Percentiles rank a stretch among this genome's conserved stretches.
Evolutionary conservation across 2,113 vertebrate species (phyloP).

Genomic region (Heliornis fulica): DNA sequence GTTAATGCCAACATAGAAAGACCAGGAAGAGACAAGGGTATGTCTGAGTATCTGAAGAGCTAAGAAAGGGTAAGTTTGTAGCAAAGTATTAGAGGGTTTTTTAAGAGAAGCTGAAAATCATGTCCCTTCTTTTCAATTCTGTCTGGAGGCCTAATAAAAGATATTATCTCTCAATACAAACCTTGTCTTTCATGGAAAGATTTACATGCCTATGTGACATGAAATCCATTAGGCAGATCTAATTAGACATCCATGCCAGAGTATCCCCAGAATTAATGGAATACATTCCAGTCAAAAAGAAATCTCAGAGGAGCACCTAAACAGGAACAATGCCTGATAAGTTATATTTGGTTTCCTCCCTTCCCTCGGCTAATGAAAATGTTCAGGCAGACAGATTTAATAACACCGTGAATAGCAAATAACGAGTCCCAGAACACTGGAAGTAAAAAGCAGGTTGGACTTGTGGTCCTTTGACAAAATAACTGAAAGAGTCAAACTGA

Average conservation of each 20-base stretch:
- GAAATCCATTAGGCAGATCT: constrained; percentile 50
- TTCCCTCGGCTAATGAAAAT: constrained; percentile 61
- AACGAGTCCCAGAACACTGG: background rate
- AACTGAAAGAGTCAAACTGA: background rate
- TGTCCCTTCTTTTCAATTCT: background rate
- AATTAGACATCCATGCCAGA: constrained; percentile 41
- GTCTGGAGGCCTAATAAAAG: background rate
- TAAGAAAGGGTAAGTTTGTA: background rate
- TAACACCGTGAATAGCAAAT: background rate
- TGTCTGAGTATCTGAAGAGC: background rate
- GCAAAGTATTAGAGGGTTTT: background rate
- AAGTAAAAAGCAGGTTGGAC: background rate
- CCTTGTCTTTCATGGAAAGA: constrained; percentile 23
- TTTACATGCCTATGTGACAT: constrained; percentile 37
- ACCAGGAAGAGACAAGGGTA: background rate
- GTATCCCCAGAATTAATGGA: constrained; percentile 22
- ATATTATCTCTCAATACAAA: constrained; percentile 28
- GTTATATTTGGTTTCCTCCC: constrained; percentile 55
- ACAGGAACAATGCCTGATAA: background rate
- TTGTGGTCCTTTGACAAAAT: background rate
- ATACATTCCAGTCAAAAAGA: constrained; percentile 20
- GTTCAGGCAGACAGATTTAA: constrained; percentile 57
- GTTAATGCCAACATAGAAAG: background rate
- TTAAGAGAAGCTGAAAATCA: background rate
- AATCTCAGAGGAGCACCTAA: constrained; percentile 42